Evolutionary conservation across 2,797 vertebrate species (phyloP).

Genomic region (Pipistrellus pipistrellus): DNA sequence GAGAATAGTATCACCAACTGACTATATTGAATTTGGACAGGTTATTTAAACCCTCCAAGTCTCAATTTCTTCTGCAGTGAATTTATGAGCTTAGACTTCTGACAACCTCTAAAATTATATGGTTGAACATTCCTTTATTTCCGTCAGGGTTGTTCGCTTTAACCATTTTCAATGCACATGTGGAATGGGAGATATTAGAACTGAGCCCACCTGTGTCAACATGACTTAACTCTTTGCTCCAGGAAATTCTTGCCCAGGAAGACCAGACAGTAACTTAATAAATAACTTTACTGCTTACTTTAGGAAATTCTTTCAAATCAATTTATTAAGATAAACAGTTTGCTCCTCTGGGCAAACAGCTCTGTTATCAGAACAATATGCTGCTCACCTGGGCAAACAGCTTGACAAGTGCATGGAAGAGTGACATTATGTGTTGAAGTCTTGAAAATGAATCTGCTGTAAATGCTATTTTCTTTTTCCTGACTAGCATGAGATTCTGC

Average conservation of each 20-base stretch:
- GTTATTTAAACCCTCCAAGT: not conserved
- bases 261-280: constrained; percentile 66
- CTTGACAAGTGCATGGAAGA: not conserved
- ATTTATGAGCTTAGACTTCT: not conserved
- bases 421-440: not conserved
- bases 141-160: not conserved
- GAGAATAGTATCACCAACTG: not conserved
- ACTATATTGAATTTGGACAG: not conserved
- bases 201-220: not conserved
- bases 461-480: not conserved
- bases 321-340: constrained; percentile 76
- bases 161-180: not conserved
- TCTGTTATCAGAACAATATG: constrained; percentile 41
- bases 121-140: not conserved
- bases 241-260: constrained; percentile 28
- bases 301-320: constrained; percentile 70
- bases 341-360: constrained; percentile 64
- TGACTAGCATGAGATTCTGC: not conserved
- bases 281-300: constrained; percentile 66
- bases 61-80: not conserved
- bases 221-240: constrained; percentile 36
- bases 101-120: not conserved
- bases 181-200: not conserved
- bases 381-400: constrained; percentile 61
- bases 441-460: not conserved